These are phyloP conservation scores for Spea hammondii DNA, from an alignment of 2,797 vertebrate genomes.

Conservation along the genomic window DNA sequence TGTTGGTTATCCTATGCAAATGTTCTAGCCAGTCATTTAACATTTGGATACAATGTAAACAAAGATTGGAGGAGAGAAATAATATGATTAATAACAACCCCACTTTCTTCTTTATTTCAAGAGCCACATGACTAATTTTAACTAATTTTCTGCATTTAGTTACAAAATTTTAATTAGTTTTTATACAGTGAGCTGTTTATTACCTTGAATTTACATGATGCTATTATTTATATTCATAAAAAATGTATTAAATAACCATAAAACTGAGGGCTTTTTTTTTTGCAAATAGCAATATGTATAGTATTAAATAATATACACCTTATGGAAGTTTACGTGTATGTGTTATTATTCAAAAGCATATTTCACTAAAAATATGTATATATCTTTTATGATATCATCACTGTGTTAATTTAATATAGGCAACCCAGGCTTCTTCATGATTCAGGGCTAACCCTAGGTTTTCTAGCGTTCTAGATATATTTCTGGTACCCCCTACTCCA, in stretches of 20 bases:
- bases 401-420: conserved; percentile 11
- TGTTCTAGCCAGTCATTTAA: conserved; percentile 81
- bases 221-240: conserved; percentile 58
- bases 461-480: no score
- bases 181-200: conserved; percentile 57
- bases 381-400: conserved; percentile 12
- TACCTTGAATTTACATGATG: conserved; percentile 55
- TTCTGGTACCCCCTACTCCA: no score
- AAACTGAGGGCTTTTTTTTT: conserved; percentile 46
- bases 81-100: conserved; percentile 61
- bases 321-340: conserved; percentile 35
- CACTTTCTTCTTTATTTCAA: conserved; percentile 68
- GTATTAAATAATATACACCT: conserved; percentile 42
- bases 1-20: conserved; percentile 99
- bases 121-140: conserved; percentile 65
- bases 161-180: conserved; percentile 65
- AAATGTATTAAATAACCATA: conserved; percentile 54
- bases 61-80: conserved; percentile 67
- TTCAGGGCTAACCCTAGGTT: no score
- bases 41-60: conserved; percentile 78
- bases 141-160: conserved; percentile 68
- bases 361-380: background rate
- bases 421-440: background rate
- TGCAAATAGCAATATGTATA: conserved; percentile 41
- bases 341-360: conserved; percentile 27